Evolutionary conservation across 2,797 vertebrate species (phyloP), one percentile per base, ranked within the genome.

Genomic region (Gephyroberyx darwinii): DNA sequence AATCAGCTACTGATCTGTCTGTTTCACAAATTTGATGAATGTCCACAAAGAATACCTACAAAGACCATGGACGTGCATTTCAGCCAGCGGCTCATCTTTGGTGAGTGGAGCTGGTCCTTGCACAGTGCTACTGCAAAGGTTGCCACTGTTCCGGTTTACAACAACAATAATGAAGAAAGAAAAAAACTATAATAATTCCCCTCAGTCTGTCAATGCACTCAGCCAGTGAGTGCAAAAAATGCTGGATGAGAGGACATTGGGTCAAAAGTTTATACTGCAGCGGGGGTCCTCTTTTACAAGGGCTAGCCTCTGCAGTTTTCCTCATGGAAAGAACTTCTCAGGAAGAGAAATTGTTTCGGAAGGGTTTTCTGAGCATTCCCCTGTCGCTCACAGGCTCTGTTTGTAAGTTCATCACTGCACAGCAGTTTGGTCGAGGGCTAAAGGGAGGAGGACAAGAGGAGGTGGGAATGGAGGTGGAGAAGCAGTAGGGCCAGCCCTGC

Each of bases 61-160:
- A 94, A 82, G 91, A 94, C 94, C 87, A 88, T 91, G 45, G 96
- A 94, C 71, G 96, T 95, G 93, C 97, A 96, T 78, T 96, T 95
- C 81, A 97, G 90, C 96, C 96, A 98, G 78, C 95, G 95, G 89
- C 90, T 96, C 97, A 98, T 98, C 87, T 83, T 96, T 80, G 87
- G 86, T 78, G 86, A 90, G 81, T 89, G 91, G 35, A 86, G 75
- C 86, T 88, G 93, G 86, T 92, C 79, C 88, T 88, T 54, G 89
- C 86, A 92, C 85, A 82, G 85, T 41, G 90, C 90, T 87, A 91
- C 86, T 71, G 87, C 88, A 80, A 89, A 92, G 30, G 84, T 70
- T 41, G 91, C 90, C 91, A 91, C 68, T 52, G 82, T 90, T 90
- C 69, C 84, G 81, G 73, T 89, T 91, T 48, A 83, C 75, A 77